Conservation (phyloP, 1,140 invertebrate species). For the Platyscapa corneri region DNA sequence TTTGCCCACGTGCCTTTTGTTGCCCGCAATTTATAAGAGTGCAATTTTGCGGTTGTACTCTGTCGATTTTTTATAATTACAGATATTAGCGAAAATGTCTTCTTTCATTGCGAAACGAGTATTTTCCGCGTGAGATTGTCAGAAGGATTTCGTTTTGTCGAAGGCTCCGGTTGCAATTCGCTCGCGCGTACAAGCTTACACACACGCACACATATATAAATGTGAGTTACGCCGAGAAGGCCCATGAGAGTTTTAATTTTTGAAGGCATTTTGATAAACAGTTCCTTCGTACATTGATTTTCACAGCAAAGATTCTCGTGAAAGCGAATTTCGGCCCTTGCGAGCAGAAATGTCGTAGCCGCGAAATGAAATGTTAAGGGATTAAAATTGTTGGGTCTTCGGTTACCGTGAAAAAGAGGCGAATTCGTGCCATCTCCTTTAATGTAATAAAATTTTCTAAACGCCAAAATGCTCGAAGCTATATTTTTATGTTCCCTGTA, state of each 20-base stretch:
- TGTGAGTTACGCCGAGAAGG: too few species aligned
- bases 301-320: too few species aligned
- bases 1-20: not conserved
- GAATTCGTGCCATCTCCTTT: not conserved
- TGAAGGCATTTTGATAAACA: too few species aligned
- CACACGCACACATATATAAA: too few species aligned
- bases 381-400: not conserved
- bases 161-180: too few species aligned
- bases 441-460: not conserved
- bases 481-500: not conserved
- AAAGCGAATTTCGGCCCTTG: too few species aligned
- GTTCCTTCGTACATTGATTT: too few species aligned
- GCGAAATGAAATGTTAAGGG: too few species aligned
- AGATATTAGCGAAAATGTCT: not conserved
- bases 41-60: not conserved
- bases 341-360: too few species aligned
- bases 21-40: too few species aligned
- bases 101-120: not conserved
- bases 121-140: not conserved
- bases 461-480: not conserved
- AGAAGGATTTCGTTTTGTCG: not conserved
- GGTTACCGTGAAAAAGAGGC: not conserved
- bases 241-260: too few species aligned
- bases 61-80: not conserved
- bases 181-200: too few species aligned